These are phyloP conservation scores for Acleris emargana DNA, from an alignment of 2,888 invertebrate genomes.

Conservation along the genomic window DNA sequence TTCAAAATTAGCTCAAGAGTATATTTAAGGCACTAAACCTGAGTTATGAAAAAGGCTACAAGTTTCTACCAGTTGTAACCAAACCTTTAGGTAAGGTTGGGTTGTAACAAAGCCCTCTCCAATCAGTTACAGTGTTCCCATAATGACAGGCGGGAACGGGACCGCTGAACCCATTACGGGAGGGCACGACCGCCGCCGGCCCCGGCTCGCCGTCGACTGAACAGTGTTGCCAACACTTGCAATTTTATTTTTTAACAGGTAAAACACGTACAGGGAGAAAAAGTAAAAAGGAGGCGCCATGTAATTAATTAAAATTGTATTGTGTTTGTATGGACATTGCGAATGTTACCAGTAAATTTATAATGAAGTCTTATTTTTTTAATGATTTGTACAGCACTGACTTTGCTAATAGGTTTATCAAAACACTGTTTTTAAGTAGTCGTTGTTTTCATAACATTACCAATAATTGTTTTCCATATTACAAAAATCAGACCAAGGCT, in stretches of 20 bases:
- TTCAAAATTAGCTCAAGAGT: no score
- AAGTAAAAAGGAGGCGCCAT: background rate
- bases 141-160: conserved; percentile 57
- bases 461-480: background rate
- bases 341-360: no score
- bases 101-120: conserved; percentile 40
- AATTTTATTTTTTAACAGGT: conserved; percentile 6
- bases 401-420: no score
- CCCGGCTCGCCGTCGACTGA: conserved; percentile 67
- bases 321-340: no score
- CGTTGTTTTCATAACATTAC: background rate
- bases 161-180: conserved; percentile 65
- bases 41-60: no score
- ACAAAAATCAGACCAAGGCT: background rate
- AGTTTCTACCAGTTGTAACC: background rate
- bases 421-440: no score
- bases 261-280: background rate
- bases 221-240: conserved; percentile 53
- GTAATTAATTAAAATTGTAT: background rate
- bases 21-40: no score
- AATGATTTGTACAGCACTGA: no score
- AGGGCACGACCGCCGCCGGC: conserved; percentile 72
- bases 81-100: background rate
- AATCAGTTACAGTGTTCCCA: conserved; percentile 46
- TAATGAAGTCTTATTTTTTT: no score